phyloP scores from a whole-genome alignment of 2,113 vertebrate genomes.

The Scomber scombrus region DNA sequence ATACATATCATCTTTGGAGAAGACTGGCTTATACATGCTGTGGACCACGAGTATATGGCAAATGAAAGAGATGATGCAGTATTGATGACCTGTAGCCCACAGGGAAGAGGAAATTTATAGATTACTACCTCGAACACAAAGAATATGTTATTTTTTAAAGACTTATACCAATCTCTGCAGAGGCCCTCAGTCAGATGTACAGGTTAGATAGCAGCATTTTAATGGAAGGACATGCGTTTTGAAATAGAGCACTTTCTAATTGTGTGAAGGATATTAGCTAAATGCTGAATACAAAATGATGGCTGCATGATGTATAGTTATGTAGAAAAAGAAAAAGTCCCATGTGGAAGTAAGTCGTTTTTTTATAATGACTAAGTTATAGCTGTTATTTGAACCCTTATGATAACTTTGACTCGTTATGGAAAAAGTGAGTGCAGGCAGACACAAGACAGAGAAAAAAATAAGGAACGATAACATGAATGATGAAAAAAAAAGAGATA shows the following conservation, averaged over 20 bases:
- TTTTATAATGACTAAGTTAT: constrained; percentile 21
- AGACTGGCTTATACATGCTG: constrained; percentile 52
- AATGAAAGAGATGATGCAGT: constrained; percentile 73
- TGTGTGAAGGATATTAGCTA: background rate
- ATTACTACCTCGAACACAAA: constrained; percentile 72
- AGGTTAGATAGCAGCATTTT: constrained; percentile 31
- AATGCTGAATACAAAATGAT: constrained; percentile 10
- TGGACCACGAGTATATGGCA: constrained; percentile 60
- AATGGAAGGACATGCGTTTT: constrained; percentile 19
- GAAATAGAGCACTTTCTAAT: constrained; percentile 2
- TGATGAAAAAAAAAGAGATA: constrained; percentile 51
- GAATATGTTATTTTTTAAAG: constrained; percentile 62
- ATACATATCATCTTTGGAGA: constrained; percentile 57
- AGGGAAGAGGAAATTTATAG: constrained; percentile 72
- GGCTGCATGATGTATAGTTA: background rate
- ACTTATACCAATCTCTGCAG: constrained; percentile 18
- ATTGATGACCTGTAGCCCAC: constrained; percentile 71
- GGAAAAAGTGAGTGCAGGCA: constrained; percentile 9
- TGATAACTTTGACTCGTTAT: constrained; percentile 40
- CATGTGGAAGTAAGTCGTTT: constrained; percentile 13
- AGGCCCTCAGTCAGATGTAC: constrained; percentile 29
- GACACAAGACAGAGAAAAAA: background rate
- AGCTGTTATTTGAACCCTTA: constrained; percentile 22
- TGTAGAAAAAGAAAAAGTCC: constrained; percentile 6
- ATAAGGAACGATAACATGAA: constrained; percentile 46